Evolutionary conservation across 2,888 invertebrate genomes (phyloP), one percentile per base, ranked within the genome.

Genomic region (Rhingia rostrata): DNA sequence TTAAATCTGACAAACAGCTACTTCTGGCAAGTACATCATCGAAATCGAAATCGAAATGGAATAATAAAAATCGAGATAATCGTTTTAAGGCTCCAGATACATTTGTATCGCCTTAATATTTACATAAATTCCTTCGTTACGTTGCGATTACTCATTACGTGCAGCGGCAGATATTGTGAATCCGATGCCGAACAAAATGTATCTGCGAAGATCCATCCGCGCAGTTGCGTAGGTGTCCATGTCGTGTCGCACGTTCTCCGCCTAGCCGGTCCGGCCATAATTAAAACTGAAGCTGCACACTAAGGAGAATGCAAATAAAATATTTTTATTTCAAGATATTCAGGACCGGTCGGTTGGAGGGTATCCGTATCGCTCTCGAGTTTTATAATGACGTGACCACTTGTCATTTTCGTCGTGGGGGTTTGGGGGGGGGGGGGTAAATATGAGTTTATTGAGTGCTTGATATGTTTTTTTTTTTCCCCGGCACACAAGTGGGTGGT

Each of bases 401-500:
- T 80, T 74, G 70, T 84, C 74, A 75, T 64, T 53, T 70, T 54
- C 69, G 49, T 22, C 22, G 22, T 22, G 22, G 22, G 22, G 22
- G 22, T 22, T 22, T 1, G 22, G 49, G 14, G 6, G 22, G 22
- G 49, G 14, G 6, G 74, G 74, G 77, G 67, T 53, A 66, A 80
- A 84, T 84, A 84, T 84, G 80, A 84, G 69, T 84, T 80, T 84
- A 84, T 80, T 84, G 84, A 84, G 84, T 84, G 84, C 84, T 75
- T 84, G 84, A 84, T 84, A 75, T 84, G 80, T 75, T 84, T 75
- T 84, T 75, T 84, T 75, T 84, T 75, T 84, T 70, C 80, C 70
- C 69, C 64, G 54, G 51, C 66, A 30, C 49, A 82, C 79, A 78
- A 79, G 84, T 84, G 74, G 63, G 70, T 69, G 66, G 60, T 66